phyloP scores from a whole-genome alignment of 2,888 invertebrate genomes.

The Dichetophora obliterata region DNA sequence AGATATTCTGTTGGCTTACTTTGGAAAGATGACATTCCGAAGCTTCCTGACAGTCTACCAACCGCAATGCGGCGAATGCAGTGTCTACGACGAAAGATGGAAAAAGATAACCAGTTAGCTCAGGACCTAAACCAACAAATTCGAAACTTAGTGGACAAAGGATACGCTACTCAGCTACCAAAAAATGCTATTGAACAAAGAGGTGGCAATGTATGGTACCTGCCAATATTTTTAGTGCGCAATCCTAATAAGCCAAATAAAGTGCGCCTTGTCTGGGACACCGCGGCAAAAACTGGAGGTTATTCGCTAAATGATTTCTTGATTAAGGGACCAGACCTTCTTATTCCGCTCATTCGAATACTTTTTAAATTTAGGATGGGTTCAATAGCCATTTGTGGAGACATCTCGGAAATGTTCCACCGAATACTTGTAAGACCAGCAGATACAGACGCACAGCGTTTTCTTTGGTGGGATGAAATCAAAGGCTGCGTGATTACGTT shows the following conservation, averaged over 20 bases:
- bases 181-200: too few relatives aligned
- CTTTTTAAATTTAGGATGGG: not conserved
- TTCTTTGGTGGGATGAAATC: not conserved
- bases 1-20: conserved; percentile 15
- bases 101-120: too few relatives aligned
- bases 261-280: not conserved
- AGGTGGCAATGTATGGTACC: too few relatives aligned
- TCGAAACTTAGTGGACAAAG: not conserved
- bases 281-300: too few relatives aligned
- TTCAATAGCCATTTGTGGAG: not conserved
- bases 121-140: too few relatives aligned
- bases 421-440: not conserved
- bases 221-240: not conserved
- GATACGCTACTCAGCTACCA: not conserved
- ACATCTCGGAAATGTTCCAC: not conserved
- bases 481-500: too few relatives aligned
- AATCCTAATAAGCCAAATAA: not conserved
- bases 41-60: not conserved
- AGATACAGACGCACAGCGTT: not conserved
- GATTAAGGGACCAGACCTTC: too few relatives aligned
- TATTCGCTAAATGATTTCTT: too few relatives aligned
- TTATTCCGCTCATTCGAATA: too few relatives aligned
- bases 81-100: not conserved
- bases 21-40: not conserved
- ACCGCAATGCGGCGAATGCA: conserved; percentile 16